Percentiles rank a stretch among this genome's conserved stretches.
Conservation (phyloP, 2,888 invertebrate genomes). For the Pseudococcus longispinus region DNA sequence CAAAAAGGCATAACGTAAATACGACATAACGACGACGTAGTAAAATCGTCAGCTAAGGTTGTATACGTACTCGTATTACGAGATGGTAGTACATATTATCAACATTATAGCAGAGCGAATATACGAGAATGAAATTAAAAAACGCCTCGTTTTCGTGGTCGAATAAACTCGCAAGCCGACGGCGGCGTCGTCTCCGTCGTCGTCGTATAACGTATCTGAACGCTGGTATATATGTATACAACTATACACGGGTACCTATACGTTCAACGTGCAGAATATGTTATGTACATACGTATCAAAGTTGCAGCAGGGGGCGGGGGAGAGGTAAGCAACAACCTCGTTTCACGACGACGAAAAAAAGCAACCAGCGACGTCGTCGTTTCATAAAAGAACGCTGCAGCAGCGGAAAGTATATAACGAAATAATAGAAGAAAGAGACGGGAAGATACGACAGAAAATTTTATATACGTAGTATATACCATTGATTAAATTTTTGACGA, state of each 20-base stretch:
- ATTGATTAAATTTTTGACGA: constrained; percentile 11
- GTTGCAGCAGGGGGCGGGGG: no score
- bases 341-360: not conserved
- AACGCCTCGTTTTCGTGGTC: constrained; percentile 28
- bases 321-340: not conserved
- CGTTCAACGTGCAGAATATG: not conserved
- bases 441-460: not conserved
- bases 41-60: not conserved
- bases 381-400: not conserved
- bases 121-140: constrained; percentile 18
- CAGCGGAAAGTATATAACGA: not conserved
- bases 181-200: not conserved
- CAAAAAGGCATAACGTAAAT: not conserved
- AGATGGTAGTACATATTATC: not conserved
- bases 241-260: not conserved
- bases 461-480: not conserved
- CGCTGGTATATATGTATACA: not conserved
- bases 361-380: not conserved
- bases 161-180: not conserved
- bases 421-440: not conserved
- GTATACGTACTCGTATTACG: not conserved
- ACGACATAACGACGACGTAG: not conserved
- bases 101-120: not conserved
- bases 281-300: not conserved
- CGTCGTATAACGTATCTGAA: not conserved